Evolutionary conservation across 2,888 invertebrate genomes (phyloP), one percentile per base, ranked within the genome.

Genomic region (Drosophila yooni): DNA sequence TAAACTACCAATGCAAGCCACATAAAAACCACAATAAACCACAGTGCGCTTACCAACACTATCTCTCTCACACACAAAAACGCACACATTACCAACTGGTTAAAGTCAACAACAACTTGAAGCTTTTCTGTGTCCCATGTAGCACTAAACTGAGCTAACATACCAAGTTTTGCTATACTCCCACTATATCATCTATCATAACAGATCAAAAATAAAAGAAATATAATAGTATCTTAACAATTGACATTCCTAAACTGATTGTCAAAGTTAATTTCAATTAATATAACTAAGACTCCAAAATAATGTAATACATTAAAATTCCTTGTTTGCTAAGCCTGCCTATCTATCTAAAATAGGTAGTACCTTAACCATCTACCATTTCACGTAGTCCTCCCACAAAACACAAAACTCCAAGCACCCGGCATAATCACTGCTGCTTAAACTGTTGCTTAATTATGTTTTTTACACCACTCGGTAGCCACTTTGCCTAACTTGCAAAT

Each of bases 21-120:
- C 63, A 52, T 51, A 70, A 70, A 63, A 51, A 69, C 58, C 72
- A 64, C 65, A 53, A 62, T 72, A 70, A 64, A 68, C 50, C 48
- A 57, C 46, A 29, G 52, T 84, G 82, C 72, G 83, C 84, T 76
- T 82, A 54, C 63, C 43, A 46, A 70, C 54, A 66, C 48, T 53
- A 18, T 46, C 46, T 10, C 29, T 31, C 25, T 8, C 34, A 33
- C 50, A 25, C 33, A 25, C n/a, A 46, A n/a, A 36, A n/a, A 31
- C 51, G 50, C 59, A 31, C 38, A 61, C 51, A 56, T 57, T 53
- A 67, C 58, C 43, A 72, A 60, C 63, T 66, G 78, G 76, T 76
- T 79, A 27, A n/a, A 71, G 63, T 58, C 60, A 58, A 21, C 62
- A 53, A 46, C 25, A 46, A 25, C 46, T 46, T 8, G 46, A 46